Evolutionary conservation across 2,797 vertebrate species (phyloP).

Genomic region (Scolopax rusticola): DNA sequence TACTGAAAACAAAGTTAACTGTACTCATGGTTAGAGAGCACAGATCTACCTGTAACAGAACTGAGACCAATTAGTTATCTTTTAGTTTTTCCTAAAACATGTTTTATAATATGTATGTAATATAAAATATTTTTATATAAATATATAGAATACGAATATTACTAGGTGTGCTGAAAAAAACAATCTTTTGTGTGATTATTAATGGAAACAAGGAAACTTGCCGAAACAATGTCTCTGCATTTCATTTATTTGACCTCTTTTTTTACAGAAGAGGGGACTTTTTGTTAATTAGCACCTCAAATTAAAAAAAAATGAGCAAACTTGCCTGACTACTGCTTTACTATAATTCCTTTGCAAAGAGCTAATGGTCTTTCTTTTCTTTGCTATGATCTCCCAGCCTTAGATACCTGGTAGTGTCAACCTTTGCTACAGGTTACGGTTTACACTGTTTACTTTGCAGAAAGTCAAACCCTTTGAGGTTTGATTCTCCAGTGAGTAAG

Average conservation of each 20-base stretch:
- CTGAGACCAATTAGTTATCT: neutral
- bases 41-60: neutral
- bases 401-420: neutral
- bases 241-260: neutral
- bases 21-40: neutral
- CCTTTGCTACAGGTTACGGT: neutral
- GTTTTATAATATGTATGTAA: neutral
- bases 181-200: neutral
- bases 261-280: neutral
- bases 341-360: neutral
- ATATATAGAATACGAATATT: neutral
- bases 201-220: neutral
- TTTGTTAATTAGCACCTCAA: neutral
- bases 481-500: neutral
- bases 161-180: neutral
- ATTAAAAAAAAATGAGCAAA: neutral
- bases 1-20: conserved; percentile 1
- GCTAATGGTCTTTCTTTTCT: neutral
- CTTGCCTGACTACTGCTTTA: neutral
- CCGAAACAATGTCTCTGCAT: neutral
- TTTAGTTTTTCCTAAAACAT: neutral
- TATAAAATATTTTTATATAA: neutral
- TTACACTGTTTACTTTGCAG: neutral
- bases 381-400: neutral
- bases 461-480: neutral